Percentiles rank a stretch among this genome's conserved stretches.
Evolutionary conservation across 1,140 invertebrate species (phyloP).

Genomic region (Neoseiulus cucumeris): DNA sequence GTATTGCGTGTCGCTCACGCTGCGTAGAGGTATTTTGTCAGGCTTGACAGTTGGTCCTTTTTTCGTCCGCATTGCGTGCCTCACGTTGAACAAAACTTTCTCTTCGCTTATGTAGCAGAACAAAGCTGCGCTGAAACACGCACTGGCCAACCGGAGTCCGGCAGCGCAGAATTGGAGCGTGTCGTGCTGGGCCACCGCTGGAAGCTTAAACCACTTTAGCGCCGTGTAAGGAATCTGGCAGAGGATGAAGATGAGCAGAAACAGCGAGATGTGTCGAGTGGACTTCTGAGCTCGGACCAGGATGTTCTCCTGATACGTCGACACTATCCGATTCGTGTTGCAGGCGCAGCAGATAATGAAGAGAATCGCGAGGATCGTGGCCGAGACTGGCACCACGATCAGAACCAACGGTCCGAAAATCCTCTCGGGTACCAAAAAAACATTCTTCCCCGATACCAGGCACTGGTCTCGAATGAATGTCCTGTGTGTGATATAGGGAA

Average conservation of each 20-base stretch:
- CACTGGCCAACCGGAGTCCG: not conserved
- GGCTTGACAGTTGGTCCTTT: not conserved
- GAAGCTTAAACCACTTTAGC: not conserved
- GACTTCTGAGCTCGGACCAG: not conserved
- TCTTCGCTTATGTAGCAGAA: slow-evolving; percentile 5
- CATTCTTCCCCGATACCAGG: not conserved
- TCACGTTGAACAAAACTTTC: not conserved
- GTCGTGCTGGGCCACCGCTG: not conserved
- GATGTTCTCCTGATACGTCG: not conserved
- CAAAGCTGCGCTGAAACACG: not conserved
- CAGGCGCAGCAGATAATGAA: slow-evolving; percentile 5
- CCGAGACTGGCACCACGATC: not conserved
- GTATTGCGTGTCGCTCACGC: slow-evolving; percentile 6
- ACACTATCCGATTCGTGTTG: not conserved
- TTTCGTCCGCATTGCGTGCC: not conserved
- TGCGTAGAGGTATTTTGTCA: not conserved
- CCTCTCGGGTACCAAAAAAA: not conserved
- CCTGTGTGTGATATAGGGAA: not conserved
- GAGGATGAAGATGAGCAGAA: not conserved
- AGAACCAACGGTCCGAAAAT: not conserved
- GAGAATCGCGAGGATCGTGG: not conserved
- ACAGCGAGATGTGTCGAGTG: not conserved
- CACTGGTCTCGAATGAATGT: not conserved
- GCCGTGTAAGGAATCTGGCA: not conserved
- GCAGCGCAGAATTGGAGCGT: slow-evolving; percentile 3